phyloP scores from a whole-genome alignment of 2,113 vertebrate species.

The Thalassarche chlororhynchos region DNA sequence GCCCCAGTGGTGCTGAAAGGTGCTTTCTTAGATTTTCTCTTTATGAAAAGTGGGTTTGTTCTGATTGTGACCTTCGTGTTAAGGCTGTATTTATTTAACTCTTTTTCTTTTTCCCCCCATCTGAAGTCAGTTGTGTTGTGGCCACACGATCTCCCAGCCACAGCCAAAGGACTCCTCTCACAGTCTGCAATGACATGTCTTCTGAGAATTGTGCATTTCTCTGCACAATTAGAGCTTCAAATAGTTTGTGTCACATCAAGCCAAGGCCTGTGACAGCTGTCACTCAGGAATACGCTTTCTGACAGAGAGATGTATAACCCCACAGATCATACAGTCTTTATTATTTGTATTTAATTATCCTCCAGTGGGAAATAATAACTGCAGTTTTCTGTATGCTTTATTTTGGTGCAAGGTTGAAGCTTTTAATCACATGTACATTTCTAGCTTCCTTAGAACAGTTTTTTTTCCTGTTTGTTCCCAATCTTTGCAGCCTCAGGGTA shows the following conservation, averaged over 20 bases:
- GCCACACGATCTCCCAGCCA: background rate
- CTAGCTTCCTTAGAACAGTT: background rate
- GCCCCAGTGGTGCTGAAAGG: slow-evolving; percentile 44
- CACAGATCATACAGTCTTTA: slow-evolving; percentile 43
- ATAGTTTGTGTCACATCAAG: slow-evolving; percentile 11
- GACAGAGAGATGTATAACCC: slow-evolving; percentile 29
- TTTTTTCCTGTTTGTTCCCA: slow-evolving; percentile 25
- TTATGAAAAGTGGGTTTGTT: slow-evolving; percentile 53
- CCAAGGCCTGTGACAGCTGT: slow-evolving; percentile 56
- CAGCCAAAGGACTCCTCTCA: background rate
- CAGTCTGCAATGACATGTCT: background rate
- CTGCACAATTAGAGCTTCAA: slow-evolving; percentile 41
- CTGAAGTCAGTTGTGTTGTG: background rate
- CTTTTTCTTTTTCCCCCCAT: background rate
- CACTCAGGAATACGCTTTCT: slow-evolving; percentile 52
- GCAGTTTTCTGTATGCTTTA: slow-evolving; percentile 15
- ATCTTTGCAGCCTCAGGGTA: slow-evolving; percentile 71
- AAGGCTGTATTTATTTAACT: slow-evolving; percentile 25
- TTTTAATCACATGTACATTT: slow-evolving; percentile 35
- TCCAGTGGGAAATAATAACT: slow-evolving; percentile 57
- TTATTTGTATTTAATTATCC: slow-evolving; percentile 71
- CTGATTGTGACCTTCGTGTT: background rate
- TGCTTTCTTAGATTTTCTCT: slow-evolving; percentile 38
- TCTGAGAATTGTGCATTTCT: slow-evolving; percentile 7
- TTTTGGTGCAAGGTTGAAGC: slow-evolving; percentile 27